A percentile compares a stretch with the other conserved stretches of the same genome.
Conservation (phyloP, 2,888 invertebrate species). For the Apeira syringaria region DNA sequence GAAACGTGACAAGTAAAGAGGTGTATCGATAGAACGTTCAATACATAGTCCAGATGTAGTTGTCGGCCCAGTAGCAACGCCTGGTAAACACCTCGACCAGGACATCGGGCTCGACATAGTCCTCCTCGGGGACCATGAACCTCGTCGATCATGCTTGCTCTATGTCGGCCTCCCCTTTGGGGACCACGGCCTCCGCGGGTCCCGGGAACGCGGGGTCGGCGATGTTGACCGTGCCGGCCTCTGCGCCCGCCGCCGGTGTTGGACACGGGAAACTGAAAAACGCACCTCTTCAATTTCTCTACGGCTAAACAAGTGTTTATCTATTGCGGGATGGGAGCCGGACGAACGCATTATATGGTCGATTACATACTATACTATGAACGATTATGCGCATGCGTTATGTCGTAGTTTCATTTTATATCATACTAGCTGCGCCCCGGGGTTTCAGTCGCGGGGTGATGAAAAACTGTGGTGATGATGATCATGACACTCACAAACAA, state of each 20-base stretch:
- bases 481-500: no score
- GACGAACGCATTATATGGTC: no score
- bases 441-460: no score
- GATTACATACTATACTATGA: no score
- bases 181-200: constrained; percentile 38
- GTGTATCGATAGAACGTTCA: constrained; percentile 6
- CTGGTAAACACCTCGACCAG: constrained; percentile 47
- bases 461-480: no score
- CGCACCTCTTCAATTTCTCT: neutral
- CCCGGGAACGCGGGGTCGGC: constrained; percentile 29
- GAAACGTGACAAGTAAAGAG: constrained; percentile 3
- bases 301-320: no score
- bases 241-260: constrained; percentile 36
- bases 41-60: constrained; percentile 28
- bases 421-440: no score
- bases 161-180: constrained; percentile 46
- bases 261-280: constrained; percentile 46
- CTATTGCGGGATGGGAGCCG: no score
- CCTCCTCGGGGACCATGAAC: constrained; percentile 21
- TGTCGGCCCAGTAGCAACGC: constrained; percentile 41
- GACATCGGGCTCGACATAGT: constrained; percentile 40
- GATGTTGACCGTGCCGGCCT: constrained; percentile 35
- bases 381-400: no score
- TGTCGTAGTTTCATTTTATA: no score
- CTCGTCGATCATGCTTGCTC: constrained; percentile 54